A percentile compares a stretch with the other conserved stretches of the same genome.
Conservation (phyloP, 1,140 invertebrate genomes). For the Heliconius hewitsoni region DNA sequence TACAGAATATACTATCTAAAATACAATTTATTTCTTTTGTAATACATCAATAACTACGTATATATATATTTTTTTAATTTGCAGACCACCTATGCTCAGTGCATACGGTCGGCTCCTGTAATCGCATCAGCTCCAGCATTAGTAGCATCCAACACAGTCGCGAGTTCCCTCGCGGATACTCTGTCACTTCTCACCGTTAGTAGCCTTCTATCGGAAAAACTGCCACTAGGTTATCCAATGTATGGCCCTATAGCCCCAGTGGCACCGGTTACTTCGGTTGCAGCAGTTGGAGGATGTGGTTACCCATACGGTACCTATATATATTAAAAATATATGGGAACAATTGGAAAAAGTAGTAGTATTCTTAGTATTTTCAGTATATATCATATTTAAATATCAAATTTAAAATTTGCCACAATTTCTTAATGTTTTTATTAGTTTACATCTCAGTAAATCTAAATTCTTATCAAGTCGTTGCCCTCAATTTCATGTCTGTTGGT, state of each 20-base stretch:
- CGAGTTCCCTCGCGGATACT: conserved; percentile 61
- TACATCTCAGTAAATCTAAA: no score
- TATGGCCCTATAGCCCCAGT: conserved; percentile 4
- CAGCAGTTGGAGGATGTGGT: conserved; percentile 24
- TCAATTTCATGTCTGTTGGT: no score
- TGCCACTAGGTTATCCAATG: conserved; percentile 47
- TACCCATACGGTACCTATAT: conserved; percentile 43
- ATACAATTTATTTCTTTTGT: not conserved
- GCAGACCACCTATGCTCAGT: conserved; percentile 42
- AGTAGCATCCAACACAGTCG: conserved; percentile 41
- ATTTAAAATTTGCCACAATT: no score
- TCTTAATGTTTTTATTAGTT: no score
- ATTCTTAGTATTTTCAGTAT: not conserved
- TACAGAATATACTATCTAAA: not conserved
- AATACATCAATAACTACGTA: not conserved
- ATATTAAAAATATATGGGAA: not conserved
- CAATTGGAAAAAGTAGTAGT: not conserved
- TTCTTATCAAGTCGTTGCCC: no score
- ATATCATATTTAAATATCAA: no score
- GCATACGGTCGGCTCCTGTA: conserved; percentile 27
- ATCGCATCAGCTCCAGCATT: conserved; percentile 17
- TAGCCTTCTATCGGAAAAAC: conserved; percentile 58
- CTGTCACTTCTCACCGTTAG: conserved; percentile 66
- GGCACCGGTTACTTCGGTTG: conserved; percentile 33
- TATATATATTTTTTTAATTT: conserved; percentile 9